Conservation (phyloP, 2,888 invertebrate species). For the Chalcis sispes region DNA sequence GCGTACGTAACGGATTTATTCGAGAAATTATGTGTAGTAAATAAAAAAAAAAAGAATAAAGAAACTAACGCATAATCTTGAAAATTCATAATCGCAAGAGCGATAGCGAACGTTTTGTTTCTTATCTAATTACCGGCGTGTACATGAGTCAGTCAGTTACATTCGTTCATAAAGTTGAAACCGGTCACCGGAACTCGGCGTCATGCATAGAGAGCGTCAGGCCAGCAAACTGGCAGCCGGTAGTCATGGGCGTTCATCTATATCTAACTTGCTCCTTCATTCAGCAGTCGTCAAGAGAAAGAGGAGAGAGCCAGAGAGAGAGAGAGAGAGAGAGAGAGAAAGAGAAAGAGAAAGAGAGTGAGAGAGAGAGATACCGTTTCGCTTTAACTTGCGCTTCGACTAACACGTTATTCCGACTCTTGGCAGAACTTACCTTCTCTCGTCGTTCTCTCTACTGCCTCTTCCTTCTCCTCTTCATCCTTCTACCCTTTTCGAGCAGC, state of each 20-base stretch:
- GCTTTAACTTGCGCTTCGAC: background rate
- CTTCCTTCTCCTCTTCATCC: background rate
- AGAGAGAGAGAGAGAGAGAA: no score
- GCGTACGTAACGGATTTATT: no score
- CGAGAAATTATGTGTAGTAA: no score
- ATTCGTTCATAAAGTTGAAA: slow-evolving; percentile 25
- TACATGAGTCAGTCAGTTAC: background rate
- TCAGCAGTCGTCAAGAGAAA: slow-evolving; percentile 1
- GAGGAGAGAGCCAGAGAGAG: no score
- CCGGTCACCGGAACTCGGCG: slow-evolving; percentile 9
- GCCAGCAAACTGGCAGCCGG: no score
- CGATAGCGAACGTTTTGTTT: no score
- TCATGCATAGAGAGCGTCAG: no score
- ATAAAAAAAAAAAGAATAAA: no score
- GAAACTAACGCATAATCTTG: no score
- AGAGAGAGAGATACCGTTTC: background rate
- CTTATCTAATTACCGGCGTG: background rate
- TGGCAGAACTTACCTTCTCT: slow-evolving; percentile 39
- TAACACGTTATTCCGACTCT: slow-evolving; percentile 26
- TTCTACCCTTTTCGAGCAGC: background rate
- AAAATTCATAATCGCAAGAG: no score
- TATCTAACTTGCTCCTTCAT: slow-evolving; percentile 4
- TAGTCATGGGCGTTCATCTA: background rate
- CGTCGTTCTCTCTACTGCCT: no score
- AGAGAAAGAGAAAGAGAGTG: no score